These are phyloP conservation scores for Maniola hyperantus DNA, from an alignment of 2,888 invertebrate species.

Conservation along the genomic window DNA sequence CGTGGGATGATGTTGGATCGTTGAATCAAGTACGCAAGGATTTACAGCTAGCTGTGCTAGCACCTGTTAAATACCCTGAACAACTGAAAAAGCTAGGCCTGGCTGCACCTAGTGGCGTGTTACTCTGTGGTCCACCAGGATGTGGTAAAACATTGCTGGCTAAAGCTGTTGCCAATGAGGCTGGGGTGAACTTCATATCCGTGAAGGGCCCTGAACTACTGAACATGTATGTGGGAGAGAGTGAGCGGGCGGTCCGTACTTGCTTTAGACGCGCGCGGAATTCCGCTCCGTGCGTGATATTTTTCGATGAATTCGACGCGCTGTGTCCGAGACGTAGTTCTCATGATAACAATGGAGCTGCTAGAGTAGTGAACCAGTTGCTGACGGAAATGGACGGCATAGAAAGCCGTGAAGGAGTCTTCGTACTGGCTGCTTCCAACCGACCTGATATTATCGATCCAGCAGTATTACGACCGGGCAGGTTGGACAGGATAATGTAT, in stretches of 20 bases:
- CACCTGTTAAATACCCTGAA: constrained; percentile 94
- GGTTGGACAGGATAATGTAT: constrained; percentile 94
- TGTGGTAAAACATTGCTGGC: constrained; percentile 98
- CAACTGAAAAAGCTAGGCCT: constrained; percentile 91
- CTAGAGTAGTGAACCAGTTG: constrained; percentile 97
- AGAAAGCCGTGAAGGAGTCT: constrained; percentile 95
- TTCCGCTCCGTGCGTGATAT: constrained; percentile 98
- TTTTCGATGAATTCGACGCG: constrained; percentile 99
- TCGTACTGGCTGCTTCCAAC: constrained; percentile 97
- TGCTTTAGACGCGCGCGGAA: constrained; percentile 97
- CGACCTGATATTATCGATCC: constrained; percentile 98
- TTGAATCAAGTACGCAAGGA: constrained; percentile 93
- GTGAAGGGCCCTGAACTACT: constrained; percentile 99
- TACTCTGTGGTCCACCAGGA: constrained; percentile 98
- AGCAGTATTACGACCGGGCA: constrained; percentile 93
- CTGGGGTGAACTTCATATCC: constrained; percentile 98
- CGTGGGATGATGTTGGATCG: constrained; percentile 98
- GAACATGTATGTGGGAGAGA: constrained; percentile 99
- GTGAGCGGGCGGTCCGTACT: constrained; percentile 97
- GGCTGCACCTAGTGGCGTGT: constrained; percentile 92
- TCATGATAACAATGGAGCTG: constrained; percentile 86
- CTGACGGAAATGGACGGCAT: constrained; percentile 99
- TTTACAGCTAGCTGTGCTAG: constrained; percentile 94
- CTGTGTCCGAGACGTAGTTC: constrained; percentile 95
- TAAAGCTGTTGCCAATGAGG: constrained; percentile 99